Percentiles rank a stretch among this genome's conserved stretches.
These are phyloP conservation scores for Oreochromis mossambicus DNA, from an alignment of 2,797 vertebrate species.

Conservation along the genomic window DNA sequence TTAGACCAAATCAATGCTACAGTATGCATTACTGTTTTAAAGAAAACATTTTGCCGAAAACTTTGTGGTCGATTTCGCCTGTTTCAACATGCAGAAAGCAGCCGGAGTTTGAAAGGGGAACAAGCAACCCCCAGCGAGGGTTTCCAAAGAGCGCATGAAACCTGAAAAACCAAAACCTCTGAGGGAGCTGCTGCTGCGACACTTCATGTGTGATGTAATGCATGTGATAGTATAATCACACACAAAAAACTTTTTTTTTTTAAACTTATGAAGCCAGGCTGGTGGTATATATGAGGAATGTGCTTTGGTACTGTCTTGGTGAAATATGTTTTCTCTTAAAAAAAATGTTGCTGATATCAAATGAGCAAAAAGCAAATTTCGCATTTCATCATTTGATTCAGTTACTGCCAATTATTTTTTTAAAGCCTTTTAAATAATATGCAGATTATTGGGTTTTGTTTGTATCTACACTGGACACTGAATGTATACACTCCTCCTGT, in stretches of 20 bases:
- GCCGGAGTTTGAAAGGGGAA: neutral
- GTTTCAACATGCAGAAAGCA: neutral
- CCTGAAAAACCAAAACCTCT: fast-evolving
- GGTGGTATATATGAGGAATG: neutral
- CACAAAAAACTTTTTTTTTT: neutral
- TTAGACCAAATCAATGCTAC: neutral
- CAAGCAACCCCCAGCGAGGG: neutral
- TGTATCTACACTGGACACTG: neutral
- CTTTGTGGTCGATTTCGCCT: neutral
- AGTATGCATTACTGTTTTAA: neutral
- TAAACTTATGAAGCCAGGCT: neutral
- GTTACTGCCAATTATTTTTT: fast-evolving
- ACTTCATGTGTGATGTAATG: neutral
- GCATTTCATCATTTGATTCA: neutral
- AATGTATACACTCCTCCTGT: neutral
- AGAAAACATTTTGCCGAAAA: neutral
- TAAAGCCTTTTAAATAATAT: neutral
- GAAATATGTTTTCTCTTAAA: neutral
- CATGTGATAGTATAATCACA: neutral
- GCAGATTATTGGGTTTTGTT: neutral
- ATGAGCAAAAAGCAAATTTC: neutral
- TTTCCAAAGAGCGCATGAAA: neutral
- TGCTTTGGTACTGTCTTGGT: neutral
- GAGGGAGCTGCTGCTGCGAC: neutral
- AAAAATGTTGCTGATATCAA: neutral